Evolutionary conservation across 2,113 vertebrate species (phyloP), one percentile per base, ranked within the genome.

Genomic region (Cyphomyrus plagiostoma): DNA sequence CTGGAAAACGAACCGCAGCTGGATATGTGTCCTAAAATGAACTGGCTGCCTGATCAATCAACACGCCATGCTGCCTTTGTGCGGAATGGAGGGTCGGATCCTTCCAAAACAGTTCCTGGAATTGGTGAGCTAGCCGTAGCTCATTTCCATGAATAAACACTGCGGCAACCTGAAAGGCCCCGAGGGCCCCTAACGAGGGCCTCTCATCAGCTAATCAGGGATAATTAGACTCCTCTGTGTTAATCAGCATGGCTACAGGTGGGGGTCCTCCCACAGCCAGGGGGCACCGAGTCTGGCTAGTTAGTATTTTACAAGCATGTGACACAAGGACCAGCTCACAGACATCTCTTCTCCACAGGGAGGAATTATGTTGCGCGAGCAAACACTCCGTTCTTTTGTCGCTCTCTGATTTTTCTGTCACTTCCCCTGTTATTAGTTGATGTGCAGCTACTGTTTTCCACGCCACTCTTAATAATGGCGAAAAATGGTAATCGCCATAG

Each of bases 121-220:
- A 89, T 48, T 15, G 58, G 30, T 87, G 91, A 93, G 91, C 70
- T 26, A 87, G 35, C 42, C n/a, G 0, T 30, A 70, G 26, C n/a
- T 30, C n/a, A 58, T 66, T 19, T 66, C 88, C 11, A 74, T 89
- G 91, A 90, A 92, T 91, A 92, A 90, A 84, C 91, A 93, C 89
- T 89, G 90, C n/a, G 58, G 90, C 80, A 88, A 80, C 66, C 89
- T 35, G 3, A 53, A 39, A 46, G 88, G 30, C 39, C 26, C 89
- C 88, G 35, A 86, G 52, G 90, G 84, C 88, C 88, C 94, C 90
- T 92, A 89, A 45, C 93, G 92, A 92, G 93, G 93, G 87, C 89
- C 91, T 91, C 89, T 88, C 80, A 90, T 21, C 46, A 89, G 91
- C 91, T 92, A 85, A 91, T 85, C 89, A 53, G 90, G 23, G 87